phyloP scores from a whole-genome alignment of 1,140 invertebrate genomes.

The Saccostrea echinata region DNA sequence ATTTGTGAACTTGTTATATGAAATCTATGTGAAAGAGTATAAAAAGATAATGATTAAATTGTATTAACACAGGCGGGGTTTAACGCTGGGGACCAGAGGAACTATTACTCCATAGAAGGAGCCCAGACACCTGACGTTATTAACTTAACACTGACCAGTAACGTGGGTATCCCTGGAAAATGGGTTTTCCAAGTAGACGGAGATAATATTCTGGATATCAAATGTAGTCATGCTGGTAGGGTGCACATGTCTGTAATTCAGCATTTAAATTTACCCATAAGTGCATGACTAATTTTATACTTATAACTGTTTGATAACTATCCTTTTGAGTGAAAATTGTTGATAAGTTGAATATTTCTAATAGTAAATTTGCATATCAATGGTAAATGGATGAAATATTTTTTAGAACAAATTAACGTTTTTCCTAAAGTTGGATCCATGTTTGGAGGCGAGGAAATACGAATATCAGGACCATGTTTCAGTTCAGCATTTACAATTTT shows the following conservation, averaged over 20 bases:
- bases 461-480: conserved; percentile 64
- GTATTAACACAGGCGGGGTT: conserved; percentile 65
- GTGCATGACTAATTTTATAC: neutral
- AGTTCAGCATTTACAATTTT: conserved; percentile 31
- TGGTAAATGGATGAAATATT: neutral
- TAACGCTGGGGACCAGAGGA: conserved; percentile 66
- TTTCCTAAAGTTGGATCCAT: conserved; percentile 57
- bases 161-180: conserved; percentile 66
- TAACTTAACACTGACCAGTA: conserved; percentile 68
- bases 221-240: conserved; percentile 63
- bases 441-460: conserved; percentile 64
- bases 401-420: conserved; percentile 58
- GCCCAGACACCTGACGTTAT: conserved; percentile 64
- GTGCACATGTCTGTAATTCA: neutral
- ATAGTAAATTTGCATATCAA: neutral
- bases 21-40: neutral
- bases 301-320: too few relatives aligned
- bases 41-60: neutral
- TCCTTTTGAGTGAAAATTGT: too few relatives aligned
- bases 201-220: conserved; percentile 50
- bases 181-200: conserved; percentile 70
- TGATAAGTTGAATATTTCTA: too few relatives aligned
- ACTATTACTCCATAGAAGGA: conserved; percentile 66
- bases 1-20: too few relatives aligned
- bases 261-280: neutral